Base-by-base conservation (phyloP, 2,113 vertebrate genomes). In the Hypocryptadius cinnamomeus region DNA sequence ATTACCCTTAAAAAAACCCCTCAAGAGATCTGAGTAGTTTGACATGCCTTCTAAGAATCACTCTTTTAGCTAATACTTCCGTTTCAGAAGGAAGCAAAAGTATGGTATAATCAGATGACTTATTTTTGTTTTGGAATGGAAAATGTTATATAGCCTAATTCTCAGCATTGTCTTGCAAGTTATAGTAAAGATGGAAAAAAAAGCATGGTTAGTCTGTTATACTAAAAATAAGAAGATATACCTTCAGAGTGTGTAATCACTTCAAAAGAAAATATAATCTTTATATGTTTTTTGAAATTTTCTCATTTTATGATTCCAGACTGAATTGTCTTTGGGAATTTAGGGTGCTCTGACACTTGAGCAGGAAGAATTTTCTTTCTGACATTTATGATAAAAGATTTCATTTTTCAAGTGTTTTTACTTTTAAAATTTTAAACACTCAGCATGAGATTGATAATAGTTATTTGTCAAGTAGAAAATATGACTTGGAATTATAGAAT, bases 361-460 rank as follows among this genome's bases (percentile, higher is more conserved):
- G 66, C 96, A 50, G 76, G 42, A 96, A 94, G 81, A 95, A 95
- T 87, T 94, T 13, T 87, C 50, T 15, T 63, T 51, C 44, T 93
- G 84, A 84, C 24, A 54, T 95, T 90, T 94, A 66, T 87, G 70
- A 96, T 95, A 93, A 97, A 94, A 70, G 31, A 96, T 95, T 95
- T 82, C 57, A 78, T 96, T 96, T 97, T 94, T 95, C 95, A 96
- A 45, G 92, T 97, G 81, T 96, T 97, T 97, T 96, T 84, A 96
- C 92, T 97, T 95, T 42, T 95, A 79, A 96, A 95, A 96, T 94
- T 96, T 97, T 96, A 96, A 98, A 95, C 45, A 93, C 48, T 79
- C 80, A 94, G 28, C 64, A 80, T 94, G 91, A 95, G 93, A 96
- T 95, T 95, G 85, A 93, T 96, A 94, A 89, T 79, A n/a, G 76